Conservation (phyloP, 64 coral and sea anemone genomes). For the Montipora cactus region DNA sequence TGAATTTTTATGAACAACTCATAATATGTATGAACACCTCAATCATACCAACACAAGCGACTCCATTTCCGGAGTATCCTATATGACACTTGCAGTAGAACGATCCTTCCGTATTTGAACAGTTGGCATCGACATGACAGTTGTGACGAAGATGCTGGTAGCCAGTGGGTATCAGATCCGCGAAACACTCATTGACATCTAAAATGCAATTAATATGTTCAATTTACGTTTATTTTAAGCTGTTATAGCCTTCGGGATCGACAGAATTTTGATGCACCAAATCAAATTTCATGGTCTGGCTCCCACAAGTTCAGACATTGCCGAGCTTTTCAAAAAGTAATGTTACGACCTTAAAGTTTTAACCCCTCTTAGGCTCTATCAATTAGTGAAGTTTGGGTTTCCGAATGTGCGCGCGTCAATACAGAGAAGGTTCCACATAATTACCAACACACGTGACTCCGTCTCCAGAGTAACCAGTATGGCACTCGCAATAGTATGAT, state of each 20-base stretch:
- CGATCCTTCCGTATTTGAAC: conserved; percentile 84
- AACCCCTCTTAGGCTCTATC: too few species aligned
- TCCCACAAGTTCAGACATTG: too few species aligned
- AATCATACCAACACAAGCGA: conserved; percentile 60
- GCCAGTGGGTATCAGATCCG: conserved; percentile 12
- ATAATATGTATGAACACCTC: too few species aligned
- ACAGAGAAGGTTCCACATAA: neutral
- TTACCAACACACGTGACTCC: conserved; percentile 61
- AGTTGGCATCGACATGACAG: conserved; percentile 69
- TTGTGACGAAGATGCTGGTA: conserved; percentile 74
- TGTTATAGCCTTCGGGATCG: neutral
- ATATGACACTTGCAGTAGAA: conserved; percentile 82
- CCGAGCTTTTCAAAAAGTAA: too few species aligned
- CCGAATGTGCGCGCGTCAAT: too few species aligned
- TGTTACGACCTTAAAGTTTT: too few species aligned
- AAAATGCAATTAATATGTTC: neutral
- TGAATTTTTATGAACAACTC: too few species aligned
- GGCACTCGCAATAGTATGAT: conserved; percentile 85
- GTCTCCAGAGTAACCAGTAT: conserved; percentile 81
- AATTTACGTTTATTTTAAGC: neutral
- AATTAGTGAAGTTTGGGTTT: too few species aligned
- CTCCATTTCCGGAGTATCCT: conserved; percentile 90
- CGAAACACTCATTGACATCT: conserved; percentile 69
- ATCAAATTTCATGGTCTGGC: too few species aligned
- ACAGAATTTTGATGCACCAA: too few species aligned